A percentile compares a stretch with the other conserved stretches of the same genome.
Conservation (phyloP, 2,797 vertebrate genomes). For the Diplodus puntazzo region DNA sequence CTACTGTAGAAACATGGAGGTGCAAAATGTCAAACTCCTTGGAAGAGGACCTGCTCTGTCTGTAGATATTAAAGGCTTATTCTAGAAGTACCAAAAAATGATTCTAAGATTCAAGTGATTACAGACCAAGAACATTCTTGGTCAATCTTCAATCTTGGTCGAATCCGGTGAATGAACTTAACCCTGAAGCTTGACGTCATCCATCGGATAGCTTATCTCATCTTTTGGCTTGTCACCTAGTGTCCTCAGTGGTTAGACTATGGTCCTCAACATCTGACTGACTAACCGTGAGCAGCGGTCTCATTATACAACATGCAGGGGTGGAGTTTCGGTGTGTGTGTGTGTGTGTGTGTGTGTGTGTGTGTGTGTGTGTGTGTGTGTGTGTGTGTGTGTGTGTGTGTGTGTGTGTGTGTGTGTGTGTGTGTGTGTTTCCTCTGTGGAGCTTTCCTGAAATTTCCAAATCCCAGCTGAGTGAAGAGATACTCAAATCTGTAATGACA, state of each 20-base stretch:
- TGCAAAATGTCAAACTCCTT: too few species aligned
- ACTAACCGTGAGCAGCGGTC: conserved; percentile 38
- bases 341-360: background rate
- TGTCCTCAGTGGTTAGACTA: conserved; percentile 35
- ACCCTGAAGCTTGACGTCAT: conserved; percentile 20
- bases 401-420: background rate
- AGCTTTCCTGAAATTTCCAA: conserved; percentile 7
- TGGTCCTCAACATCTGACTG: conserved; percentile 29
- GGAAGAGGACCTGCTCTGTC: too few species aligned
- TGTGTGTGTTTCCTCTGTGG: background rate
- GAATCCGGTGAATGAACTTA: conserved; percentile 1
- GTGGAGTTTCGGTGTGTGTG: conserved; percentile 13
- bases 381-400: background rate
- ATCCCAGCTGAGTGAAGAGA: conserved; percentile 44
- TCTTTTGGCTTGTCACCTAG: background rate
- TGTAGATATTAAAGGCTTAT: too few species aligned
- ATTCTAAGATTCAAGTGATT: too few species aligned
- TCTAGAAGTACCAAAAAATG: too few species aligned
- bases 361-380: conserved; percentile 1
- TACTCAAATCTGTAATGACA: conserved; percentile 56
- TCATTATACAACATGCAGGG: background rate
- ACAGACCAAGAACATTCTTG: too few species aligned
- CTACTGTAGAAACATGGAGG: too few species aligned
- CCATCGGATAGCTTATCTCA: background rate
- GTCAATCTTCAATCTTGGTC: background rate